Base-by-base conservation (phyloP, 2,113 vertebrate species). In the Formicarius rufipectus region DNA sequence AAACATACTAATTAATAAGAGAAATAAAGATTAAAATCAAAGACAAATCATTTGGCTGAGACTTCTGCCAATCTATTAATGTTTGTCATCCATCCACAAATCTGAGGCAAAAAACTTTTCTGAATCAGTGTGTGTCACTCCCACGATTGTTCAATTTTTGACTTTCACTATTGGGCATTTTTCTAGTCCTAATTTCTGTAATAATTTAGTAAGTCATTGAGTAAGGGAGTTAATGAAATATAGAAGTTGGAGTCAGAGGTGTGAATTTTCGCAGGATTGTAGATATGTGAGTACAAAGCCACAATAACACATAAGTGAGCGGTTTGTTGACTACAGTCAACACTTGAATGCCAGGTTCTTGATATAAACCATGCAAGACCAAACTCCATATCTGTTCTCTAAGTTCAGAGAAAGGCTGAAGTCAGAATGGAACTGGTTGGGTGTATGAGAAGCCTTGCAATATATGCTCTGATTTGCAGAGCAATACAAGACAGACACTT, bases 341-440 rank as follows among this genome's bases (percentile, higher is more conserved):
- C 49, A 67, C 7, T 31, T 17, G 4, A 75, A 40, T 75, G 82
- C 28, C 23, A 77, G 4, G 8, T 78, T 52, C 13, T 78, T 2
- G 0, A 0, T 10, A 27, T 12, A 76, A 68, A 42, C 10, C 5
- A 9, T 27, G 6, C 35, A 64, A 73, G 12, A 33, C 3, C 30
- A 21, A 37, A 1, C 14, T 85, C 30, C 4, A 0, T 40, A 10
- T 11, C 20, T 79, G 3, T 30, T 76, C 33, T 9, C 12, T 30
- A 49, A 39, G 2, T 52, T 71, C 12, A 53, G 49, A 60, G 27
- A 75, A 79, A 37, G 3, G 7, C 4, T 56, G 35, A 75, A 91
- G 35, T 13, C 39, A 78, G 8, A 28, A 44, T 16, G 37, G 10
- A 9, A 9, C 2, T 28, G 6, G 3, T 7, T 60, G 20, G 3